Conservation (phyloP, 1,140 invertebrate genomes). For the Cotesia typhae region DNA sequence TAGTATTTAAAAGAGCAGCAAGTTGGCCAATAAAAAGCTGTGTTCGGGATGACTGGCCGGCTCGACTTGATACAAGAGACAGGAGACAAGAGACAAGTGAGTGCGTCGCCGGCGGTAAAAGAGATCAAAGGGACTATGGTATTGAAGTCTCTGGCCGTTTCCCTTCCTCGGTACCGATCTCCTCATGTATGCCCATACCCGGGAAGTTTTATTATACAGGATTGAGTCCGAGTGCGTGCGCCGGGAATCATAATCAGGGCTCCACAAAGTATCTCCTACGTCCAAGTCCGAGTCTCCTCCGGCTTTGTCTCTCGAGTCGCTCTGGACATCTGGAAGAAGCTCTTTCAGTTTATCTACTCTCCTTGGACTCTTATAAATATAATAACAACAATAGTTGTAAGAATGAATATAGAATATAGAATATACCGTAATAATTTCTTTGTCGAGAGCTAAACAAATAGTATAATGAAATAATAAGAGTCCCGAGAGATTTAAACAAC, state of each 20-base stretch:
- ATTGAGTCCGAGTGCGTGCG: constrained; percentile 33
- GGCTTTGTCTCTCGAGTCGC: neutral
- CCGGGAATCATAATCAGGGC: constrained; percentile 33
- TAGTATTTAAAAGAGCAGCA: too few species aligned
- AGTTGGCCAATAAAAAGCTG: too few species aligned
- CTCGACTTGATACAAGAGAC: neutral
- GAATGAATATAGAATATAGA: too few species aligned
- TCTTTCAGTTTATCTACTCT: neutral
- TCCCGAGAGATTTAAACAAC: too few species aligned
- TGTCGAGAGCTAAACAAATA: too few species aligned
- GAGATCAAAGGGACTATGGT: constrained; percentile 33
- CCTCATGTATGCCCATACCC: constrained; percentile 32
- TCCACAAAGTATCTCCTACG: neutral
- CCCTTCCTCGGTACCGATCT: constrained; percentile 28
- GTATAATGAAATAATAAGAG: too few species aligned
- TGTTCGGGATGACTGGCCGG: too few species aligned
- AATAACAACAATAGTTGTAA: too few species aligned
- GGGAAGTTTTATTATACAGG: constrained; percentile 34
- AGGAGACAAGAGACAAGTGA: constrained; percentile 14
- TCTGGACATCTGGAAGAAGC: too few species aligned
- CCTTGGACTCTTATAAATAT: neutral
- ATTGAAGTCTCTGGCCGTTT: constrained; percentile 28
- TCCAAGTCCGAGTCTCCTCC: neutral
- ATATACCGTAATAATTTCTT: too few species aligned
- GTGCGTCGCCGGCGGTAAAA: constrained; percentile 18